These are phyloP conservation scores for Drosophila sp. DNA, from an alignment of 1,140 invertebrate species.

Conservation along the genomic window DNA sequence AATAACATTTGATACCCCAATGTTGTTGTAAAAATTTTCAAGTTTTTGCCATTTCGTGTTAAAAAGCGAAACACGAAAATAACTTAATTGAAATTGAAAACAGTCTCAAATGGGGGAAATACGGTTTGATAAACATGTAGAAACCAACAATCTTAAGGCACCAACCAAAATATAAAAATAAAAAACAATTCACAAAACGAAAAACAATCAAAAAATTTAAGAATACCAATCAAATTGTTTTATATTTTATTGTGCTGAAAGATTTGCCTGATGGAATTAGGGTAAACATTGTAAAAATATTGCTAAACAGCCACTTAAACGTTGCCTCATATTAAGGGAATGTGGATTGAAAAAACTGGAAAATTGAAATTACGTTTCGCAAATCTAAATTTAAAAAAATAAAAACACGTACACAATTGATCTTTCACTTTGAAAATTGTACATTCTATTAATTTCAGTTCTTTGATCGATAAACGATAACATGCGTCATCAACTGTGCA, in stretches of 20 bases:
- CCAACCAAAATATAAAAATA: neutral
- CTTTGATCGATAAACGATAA: neutral
- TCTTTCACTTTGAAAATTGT: constrained; percentile 11
- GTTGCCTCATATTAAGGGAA: no score
- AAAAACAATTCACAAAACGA: no score
- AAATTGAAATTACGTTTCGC: neutral
- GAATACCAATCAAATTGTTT: neutral
- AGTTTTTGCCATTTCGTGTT: constrained; percentile 28
- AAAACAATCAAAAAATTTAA: neutral
- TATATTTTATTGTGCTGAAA: neutral
- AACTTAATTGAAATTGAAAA: constrained; percentile 58
- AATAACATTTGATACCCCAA: constrained; percentile 58
- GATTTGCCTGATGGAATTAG: neutral
- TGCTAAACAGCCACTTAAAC: neutral
- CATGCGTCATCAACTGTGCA: constrained; percentile 38
- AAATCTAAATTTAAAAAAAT: no score
- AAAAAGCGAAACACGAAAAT: constrained; percentile 61
- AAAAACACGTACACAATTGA: constrained; percentile 1
- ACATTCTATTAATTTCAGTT: neutral
- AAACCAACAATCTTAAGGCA: neutral
- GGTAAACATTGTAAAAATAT: neutral
- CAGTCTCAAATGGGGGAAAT: constrained; percentile 5
- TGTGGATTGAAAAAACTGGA: neutral
- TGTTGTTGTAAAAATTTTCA: constrained; percentile 33
- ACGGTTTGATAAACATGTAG: neutral